Conservation (phyloP, 2,797 vertebrate species). For the Poecilia wingei region DNA sequence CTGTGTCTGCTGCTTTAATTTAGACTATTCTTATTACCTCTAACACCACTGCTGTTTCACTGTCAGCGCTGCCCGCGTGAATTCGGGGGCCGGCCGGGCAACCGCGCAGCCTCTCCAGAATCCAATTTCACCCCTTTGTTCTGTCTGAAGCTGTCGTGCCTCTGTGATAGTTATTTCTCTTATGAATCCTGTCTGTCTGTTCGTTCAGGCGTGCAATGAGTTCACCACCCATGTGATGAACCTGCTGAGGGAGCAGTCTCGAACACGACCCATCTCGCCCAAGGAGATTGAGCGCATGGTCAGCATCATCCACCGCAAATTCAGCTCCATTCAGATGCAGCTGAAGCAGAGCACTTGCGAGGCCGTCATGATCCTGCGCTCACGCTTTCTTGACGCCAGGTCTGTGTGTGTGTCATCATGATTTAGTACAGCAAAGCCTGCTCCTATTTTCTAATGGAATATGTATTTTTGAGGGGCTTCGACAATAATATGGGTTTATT, state of each 20-base stretch:
- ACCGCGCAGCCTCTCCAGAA: constrained; percentile 56
- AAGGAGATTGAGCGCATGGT: constrained; percentile 97
- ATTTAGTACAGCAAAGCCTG: background rate
- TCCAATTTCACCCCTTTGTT: constrained; percentile 71
- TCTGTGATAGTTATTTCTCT: constrained; percentile 65
- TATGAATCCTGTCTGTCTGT: constrained; percentile 73
- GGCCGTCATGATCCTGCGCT: constrained; percentile 94
- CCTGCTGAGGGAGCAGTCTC: constrained; percentile 93
- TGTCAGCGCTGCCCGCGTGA: constrained; percentile 40
- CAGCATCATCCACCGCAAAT: constrained; percentile 94
- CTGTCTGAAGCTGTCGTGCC: constrained; percentile 54
- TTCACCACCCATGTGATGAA: constrained; percentile 97
- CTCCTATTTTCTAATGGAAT: background rate
- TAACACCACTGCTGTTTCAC: constrained; percentile 49
- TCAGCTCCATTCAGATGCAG: constrained; percentile 96
- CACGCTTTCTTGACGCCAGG: constrained; percentile 93
- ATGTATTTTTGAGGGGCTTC: background rate
- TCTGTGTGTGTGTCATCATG: constrained; percentile 51
- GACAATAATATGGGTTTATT: background rate
- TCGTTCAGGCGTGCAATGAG: constrained; percentile 91
- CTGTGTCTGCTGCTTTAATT: constrained; percentile 64
- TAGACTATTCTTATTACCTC: constrained; percentile 59
- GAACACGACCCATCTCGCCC: constrained; percentile 90
- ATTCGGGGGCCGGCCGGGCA: constrained; percentile 39
- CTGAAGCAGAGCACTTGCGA: constrained; percentile 96